Conservation (phyloP, 2,888 invertebrate genomes). For the Eupeodes luniger region DNA sequence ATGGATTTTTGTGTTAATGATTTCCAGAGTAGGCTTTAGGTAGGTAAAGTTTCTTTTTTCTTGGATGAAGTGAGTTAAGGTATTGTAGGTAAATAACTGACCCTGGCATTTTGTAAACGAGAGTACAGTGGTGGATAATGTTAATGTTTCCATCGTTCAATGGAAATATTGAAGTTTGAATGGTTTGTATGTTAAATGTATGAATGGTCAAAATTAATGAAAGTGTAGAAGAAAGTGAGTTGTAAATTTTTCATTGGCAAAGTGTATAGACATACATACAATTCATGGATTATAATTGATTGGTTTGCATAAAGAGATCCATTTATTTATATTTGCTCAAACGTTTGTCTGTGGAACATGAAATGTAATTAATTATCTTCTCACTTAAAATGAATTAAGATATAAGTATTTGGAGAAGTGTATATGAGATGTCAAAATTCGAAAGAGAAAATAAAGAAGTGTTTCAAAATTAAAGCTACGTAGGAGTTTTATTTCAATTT, state of each 20-base stretch:
- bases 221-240: conserved; percentile 27
- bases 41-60: neutral
- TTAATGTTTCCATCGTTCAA: neutral
- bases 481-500: too few relatives aligned
- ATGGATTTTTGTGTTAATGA: conserved; percentile 64
- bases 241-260: conserved; percentile 61
- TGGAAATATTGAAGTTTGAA: conserved; percentile 13
- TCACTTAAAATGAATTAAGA: too few relatives aligned
- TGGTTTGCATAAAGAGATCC: neutral
- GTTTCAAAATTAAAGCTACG: too few relatives aligned
- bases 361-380: too few relatives aligned
- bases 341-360: too few relatives aligned
- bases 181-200: neutral
- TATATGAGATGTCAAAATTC: too few relatives aligned
- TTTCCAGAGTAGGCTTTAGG: neutral
- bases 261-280: neutral
- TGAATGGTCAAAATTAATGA: neutral
- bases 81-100: neutral
- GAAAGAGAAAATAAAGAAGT: too few relatives aligned
- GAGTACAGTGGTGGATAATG: neutral
- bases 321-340: neutral
- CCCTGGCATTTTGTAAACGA: too few relatives aligned
- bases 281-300: conserved; percentile 9
- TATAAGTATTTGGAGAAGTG: too few relatives aligned
- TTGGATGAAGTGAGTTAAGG: conserved; percentile 7